Percentiles rank a stretch among this genome's conserved stretches.
phyloP scores from a whole-genome alignment of 2,113 vertebrate genomes.

The Anseranas semipalmata region DNA sequence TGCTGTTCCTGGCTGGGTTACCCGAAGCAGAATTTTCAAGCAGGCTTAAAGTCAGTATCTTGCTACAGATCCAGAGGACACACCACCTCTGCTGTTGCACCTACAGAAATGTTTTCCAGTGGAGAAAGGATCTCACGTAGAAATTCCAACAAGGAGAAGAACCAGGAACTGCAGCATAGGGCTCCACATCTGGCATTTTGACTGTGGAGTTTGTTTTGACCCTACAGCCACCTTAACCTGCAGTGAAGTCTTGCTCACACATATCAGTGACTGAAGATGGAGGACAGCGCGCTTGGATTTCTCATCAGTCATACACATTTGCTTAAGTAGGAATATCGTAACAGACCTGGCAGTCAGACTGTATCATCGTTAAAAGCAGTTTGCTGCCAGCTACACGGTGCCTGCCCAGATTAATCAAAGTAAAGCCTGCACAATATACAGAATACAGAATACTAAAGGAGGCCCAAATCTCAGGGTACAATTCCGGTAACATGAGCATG shows the following conservation, averaged over 20 bases:
- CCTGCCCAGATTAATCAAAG: not conserved
- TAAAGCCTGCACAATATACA: not conserved
- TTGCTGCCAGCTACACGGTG: not conserved
- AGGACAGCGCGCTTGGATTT: not conserved
- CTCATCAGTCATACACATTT: not conserved
- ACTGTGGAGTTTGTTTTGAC: not conserved
- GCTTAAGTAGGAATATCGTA: not conserved
- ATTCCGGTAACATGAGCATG: not conserved
- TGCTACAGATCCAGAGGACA: not conserved
- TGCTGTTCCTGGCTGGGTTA: not conserved
- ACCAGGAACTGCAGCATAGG: rapidly evolving
- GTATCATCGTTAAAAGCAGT: not conserved
- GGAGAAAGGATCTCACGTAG: not conserved
- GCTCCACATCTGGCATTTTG: not conserved
- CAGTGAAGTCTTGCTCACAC: not conserved
- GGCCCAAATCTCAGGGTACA: not conserved
- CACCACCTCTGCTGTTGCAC: not conserved
- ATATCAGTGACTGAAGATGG: not conserved
- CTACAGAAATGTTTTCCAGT: not conserved
- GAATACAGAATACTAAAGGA: not conserved
- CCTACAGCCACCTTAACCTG: not conserved
- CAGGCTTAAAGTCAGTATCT: not conserved
- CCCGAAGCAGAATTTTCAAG: not conserved
- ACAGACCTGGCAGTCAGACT: not conserved
- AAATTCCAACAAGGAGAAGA: not conserved